Base-by-base conservation (phyloP, 2,113 vertebrate genomes). In the Ranitomeya variabilis region DNA sequence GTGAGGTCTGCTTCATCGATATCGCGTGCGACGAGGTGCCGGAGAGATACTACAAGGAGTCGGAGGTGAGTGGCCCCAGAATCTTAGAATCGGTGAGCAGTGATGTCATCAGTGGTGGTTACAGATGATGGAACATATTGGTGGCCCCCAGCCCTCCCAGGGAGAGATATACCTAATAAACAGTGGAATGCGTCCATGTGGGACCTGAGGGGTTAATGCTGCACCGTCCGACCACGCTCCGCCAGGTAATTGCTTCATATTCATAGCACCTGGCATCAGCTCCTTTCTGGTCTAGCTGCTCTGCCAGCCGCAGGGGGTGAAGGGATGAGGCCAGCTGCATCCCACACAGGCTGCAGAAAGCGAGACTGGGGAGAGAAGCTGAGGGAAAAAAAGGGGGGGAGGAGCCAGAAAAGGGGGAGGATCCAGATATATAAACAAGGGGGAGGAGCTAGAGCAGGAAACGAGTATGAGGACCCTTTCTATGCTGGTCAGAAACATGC, bases 11-110 rank as follows among this genome's bases (percentile, higher is more conserved):
- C 92, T 98, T 97, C 62, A 93, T 99, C 14, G 98, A 99, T 91
- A 99, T 99, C 2, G 98, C 97, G 91, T 98, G 97, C 0, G 98
- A 99, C 76, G 98, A 99, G 92, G 97, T 99, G 91, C 97, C 98
- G 0, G 98, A 99, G 91, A 97, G 98, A 86, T 99, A 99, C 92
- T 99, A 99, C 92, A 99, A 99, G 91, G 98, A 99, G 19, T 97
- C 98, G 0, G 98, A 99, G 97, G 98, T 99, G 90, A 81, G 86
- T 76, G 2, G 12, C 62, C 59, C 57, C 78, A 15, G 21, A 5
- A 10, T n/a, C 55, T 31, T n/a, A 6, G 10, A 57, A n/a, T n/a
- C n/a, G 26, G 69, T 31, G 69, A 71, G 69, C 15, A 15, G 26
- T 31, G 26, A 71, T 31, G 69, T 71, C 26, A 71, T 16, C 69